phyloP scores from a whole-genome alignment of 2,797 vertebrate species.

The Propithecus deckenii region DNA sequence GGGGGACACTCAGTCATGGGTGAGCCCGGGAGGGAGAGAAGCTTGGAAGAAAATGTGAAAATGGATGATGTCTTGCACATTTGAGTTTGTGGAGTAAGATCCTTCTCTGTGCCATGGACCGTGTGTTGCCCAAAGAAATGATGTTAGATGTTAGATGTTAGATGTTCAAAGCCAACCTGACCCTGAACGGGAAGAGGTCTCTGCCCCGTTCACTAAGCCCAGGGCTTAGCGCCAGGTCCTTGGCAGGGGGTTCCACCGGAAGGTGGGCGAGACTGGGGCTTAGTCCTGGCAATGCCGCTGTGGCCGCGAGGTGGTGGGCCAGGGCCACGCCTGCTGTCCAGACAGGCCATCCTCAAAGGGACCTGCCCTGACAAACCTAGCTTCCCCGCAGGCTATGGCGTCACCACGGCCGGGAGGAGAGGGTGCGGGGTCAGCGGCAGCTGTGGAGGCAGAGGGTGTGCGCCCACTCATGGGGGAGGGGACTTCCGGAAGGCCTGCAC shows the following conservation, averaged over 20 bases:
- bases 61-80: too few species aligned
- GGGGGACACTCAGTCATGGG: not conserved
- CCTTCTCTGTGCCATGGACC: accelerated
- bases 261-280: not conserved
- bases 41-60: not conserved
- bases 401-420: not conserved
- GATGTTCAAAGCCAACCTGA: not conserved
- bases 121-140: not conserved
- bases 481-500: not conserved
- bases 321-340: accelerated
- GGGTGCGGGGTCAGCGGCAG: not conserved
- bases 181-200: not conserved
- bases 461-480: not conserved
- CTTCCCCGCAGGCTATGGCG: not conserved
- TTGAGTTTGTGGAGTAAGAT: not conserved
- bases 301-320: not conserved
- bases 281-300: accelerated
- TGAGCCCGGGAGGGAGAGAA: not conserved
- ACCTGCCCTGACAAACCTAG: not conserved
- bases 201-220: not conserved
- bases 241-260: not conserved
- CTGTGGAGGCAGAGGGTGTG: not conserved
- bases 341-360: too few species aligned
- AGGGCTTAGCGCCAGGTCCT: not conserved
- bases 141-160: not conserved